Evolutionary conservation across 53 echinoderm and acorn worm genomes (phyloP).

Genomic region (Pentamera pediparva): DNA sequence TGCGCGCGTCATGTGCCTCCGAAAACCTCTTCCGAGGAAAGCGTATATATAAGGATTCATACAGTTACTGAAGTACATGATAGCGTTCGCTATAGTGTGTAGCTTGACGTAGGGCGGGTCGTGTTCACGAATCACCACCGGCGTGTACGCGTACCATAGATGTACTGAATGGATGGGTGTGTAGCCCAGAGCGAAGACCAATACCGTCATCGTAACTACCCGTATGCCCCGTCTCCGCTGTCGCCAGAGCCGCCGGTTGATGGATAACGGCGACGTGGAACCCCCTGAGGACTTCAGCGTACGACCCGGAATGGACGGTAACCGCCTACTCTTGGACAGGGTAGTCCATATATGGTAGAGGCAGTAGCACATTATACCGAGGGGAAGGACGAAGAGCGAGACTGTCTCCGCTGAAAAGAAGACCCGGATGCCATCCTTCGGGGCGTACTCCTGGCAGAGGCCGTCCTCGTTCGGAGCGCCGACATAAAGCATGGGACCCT

Average conservation of each 20-base stretch:
- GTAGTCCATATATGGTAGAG: conserved; percentile 45
- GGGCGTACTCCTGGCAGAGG: conserved; percentile 19
- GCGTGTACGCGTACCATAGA: conserved; percentile 21
- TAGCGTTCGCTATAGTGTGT: conserved; percentile 41
- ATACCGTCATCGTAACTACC: neutral
- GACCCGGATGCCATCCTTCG: neutral
- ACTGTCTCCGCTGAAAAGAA: conserved; percentile 24
- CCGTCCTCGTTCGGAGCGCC: conserved; percentile 23
- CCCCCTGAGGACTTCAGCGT: no score
- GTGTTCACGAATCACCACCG: neutral
- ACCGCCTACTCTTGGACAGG: neutral
- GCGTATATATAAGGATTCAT: conserved; percentile 50
- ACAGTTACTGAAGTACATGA: conserved; percentile 44
- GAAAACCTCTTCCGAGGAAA: conserved; percentile 44
- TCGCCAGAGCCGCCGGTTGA: conserved; percentile 10
- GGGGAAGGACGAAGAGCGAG: conserved; percentile 37
- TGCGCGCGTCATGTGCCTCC: conserved; percentile 31
- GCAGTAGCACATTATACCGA: conserved; percentile 34
- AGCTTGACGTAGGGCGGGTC: conserved; percentile 29
- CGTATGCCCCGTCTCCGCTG: conserved; percentile 12
- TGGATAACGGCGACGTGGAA: neutral
- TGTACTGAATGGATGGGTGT: conserved; percentile 22
- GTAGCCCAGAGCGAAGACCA: conserved; percentile 11
- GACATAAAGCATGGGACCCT: conserved; percentile 33
- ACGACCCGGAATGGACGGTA: neutral